Evolutionary conservation across 23 tunicate genomes (phyloP), one percentile per base, ranked within the genome.

Genomic region (Halocynthia roretzi): DNA sequence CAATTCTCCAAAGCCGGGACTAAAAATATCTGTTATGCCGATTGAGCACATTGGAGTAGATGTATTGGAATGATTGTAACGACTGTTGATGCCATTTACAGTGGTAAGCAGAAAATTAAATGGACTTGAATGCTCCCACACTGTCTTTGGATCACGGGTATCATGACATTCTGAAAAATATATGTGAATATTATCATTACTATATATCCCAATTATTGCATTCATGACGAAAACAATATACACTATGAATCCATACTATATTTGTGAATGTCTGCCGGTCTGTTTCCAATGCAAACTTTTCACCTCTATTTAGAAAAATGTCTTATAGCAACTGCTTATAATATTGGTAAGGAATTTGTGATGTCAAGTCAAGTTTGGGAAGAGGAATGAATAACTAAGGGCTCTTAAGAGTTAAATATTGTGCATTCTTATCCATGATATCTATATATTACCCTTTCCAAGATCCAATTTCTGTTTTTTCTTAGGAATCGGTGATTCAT

Each of bases 51-150:
- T 85, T 20, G 40, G 60, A 52, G 44, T 77, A 7, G 76, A 15
- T 6, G 52, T 61, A 8, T 67, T 48, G 50, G 50, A 52, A 69
- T 86, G 81, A 68, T 92, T 92, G 55, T 69, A 92, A 20, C 75
- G 54, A 6, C 40, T 49, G 8, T 71, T 60, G 17, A 92, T 74
- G 8, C 87, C 98, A 62, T 40, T 64, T 49, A 88, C 89, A 56
- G 87, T 86, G n/a, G 92, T 85, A 18, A 92, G 70, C 31, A 92
- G 67, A 63, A 82, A 77, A 80, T 86, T 31, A 20, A 69, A 52
- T 14, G 97, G 97, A 11, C 62, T 61, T 9, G 95, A 73, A n/a
- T 83, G 56, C 6, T 66, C 19, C 86, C 83, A 91, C 15, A 85
- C 86, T 0, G 56, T 68, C 53, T 18, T 17, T 8, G 68, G 54